Conservation (phyloP, 2,888 invertebrate genomes). For the Drosophila formosana region DNA sequence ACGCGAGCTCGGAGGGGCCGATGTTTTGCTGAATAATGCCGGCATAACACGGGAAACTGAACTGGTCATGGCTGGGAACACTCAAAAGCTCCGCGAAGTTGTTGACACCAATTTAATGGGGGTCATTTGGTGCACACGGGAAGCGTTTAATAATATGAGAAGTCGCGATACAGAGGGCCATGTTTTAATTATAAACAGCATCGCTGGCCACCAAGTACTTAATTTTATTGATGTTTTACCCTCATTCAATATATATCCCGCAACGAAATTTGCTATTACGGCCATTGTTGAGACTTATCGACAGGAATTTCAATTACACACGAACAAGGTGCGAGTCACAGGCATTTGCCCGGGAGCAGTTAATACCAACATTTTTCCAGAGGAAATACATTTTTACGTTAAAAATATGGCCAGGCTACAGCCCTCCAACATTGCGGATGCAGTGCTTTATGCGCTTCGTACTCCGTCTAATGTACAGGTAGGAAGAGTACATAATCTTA, state of each 20-base stretch:
- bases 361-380: slow-evolving; percentile 83
- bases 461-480: slow-evolving; percentile 84
- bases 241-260: slow-evolving; percentile 84
- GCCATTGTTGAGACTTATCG: slow-evolving; percentile 84
- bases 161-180: slow-evolving; percentile 85
- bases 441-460: slow-evolving; percentile 81
- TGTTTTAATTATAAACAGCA: slow-evolving; percentile 86
- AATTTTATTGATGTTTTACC: slow-evolving; percentile 83
- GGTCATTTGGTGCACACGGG: slow-evolving; percentile 85
- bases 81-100: slow-evolving; percentile 82
- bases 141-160: slow-evolving; percentile 86
- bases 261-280: slow-evolving; percentile 84
- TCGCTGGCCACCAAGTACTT: slow-evolving; percentile 83
- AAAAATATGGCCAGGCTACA: slow-evolving; percentile 82
- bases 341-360: slow-evolving; percentile 84
- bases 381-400: slow-evolving; percentile 82
- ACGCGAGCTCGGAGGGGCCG: slow-evolving; percentile 86
- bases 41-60: slow-evolving; percentile 82
- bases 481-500: background rate
- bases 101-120: slow-evolving; percentile 86
- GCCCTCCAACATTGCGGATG: slow-evolving; percentile 83
- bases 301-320: slow-evolving; percentile 84
- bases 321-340: slow-evolving; percentile 81
- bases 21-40: slow-evolving; percentile 88
- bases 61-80: slow-evolving; percentile 78